Percentiles rank a stretch among this genome's conserved stretches.
Conservation (phyloP, 53 echinoderm and acorn worm genomes). For the Luidia sarsii region DNA sequence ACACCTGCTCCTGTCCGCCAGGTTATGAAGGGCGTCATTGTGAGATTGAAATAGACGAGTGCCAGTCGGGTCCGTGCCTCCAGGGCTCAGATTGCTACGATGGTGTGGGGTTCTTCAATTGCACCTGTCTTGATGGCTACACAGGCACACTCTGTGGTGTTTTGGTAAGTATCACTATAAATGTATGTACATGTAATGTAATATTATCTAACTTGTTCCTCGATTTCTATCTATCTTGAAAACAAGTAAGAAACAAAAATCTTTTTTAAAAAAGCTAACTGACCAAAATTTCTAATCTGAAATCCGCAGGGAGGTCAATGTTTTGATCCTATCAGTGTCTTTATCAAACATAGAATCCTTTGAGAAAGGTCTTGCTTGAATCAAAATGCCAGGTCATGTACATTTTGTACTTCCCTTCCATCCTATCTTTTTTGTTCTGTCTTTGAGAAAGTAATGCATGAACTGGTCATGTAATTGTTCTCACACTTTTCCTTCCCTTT, state of each 20-base stretch:
- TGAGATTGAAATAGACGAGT: constrained; percentile 74
- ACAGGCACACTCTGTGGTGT: constrained; percentile 88
- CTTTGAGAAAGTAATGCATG: not conserved
- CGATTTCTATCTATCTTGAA: too few species aligned
- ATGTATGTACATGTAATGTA: too few species aligned
- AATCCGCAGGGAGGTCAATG: too few species aligned
- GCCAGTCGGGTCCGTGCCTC: constrained; percentile 66
- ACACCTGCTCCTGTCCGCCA: constrained; percentile 68
- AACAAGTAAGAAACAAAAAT: too few species aligned
- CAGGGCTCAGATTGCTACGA: constrained; percentile 69
- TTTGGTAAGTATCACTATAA: constrained; percentile 66
- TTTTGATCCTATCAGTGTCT: too few species aligned
- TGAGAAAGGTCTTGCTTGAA: too few species aligned
- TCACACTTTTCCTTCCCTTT: not conserved
- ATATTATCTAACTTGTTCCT: not conserved
- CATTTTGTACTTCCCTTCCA: too few species aligned
- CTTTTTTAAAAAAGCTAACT: too few species aligned
- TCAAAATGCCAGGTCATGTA: too few species aligned
- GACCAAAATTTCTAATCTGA: too few species aligned
- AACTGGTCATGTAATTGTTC: not conserved
- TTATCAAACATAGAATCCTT: too few species aligned
- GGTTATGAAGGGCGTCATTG: constrained; percentile 85
- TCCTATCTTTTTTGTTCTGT: too few species aligned
- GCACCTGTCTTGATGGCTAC: constrained; percentile 71
- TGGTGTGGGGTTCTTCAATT: constrained; percentile 60